These are phyloP conservation scores for Linyphia triangularis DNA, from an alignment of 2,888 invertebrate species.

Conservation along the genomic window DNA sequence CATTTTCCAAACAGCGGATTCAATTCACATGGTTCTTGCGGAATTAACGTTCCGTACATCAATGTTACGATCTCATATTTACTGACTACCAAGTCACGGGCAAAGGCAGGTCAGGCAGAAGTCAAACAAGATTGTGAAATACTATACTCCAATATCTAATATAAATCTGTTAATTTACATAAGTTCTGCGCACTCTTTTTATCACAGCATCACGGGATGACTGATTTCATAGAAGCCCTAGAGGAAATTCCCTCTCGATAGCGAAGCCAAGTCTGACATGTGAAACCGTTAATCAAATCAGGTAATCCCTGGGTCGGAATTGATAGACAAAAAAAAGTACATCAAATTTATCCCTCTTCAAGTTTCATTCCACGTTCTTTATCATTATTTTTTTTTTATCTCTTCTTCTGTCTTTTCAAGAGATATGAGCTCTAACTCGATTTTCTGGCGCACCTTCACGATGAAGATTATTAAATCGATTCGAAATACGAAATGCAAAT, in stretches of 20 bases:
- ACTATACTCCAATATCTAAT: no score
- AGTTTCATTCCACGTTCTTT: not conserved
- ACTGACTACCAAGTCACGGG: no score
- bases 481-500: conserved; percentile 37
- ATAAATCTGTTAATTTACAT: not conserved
- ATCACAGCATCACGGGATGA: not conserved
- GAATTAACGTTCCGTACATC: no score
- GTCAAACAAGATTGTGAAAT: no score
- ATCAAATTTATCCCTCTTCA: not conserved
- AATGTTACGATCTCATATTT: no score
- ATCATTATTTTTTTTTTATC: not conserved
- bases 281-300: conserved; percentile 40
- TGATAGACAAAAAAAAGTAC: conserved; percentile 4
- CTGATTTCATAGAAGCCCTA: not conserved
- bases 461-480: conserved; percentile 38
- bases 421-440: conserved; percentile 14
- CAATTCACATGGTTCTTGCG: no score
- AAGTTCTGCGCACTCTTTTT: not conserved
- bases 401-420: not conserved
- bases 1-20: no score
- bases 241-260: not conserved
- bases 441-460: conserved; percentile 22
- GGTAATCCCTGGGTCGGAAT: conserved; percentile 17
- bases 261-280: conserved; percentile 24
- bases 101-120: no score